Conservation (phyloP, 2,797 vertebrate genomes). For the Oreortyx pictus region DNA sequence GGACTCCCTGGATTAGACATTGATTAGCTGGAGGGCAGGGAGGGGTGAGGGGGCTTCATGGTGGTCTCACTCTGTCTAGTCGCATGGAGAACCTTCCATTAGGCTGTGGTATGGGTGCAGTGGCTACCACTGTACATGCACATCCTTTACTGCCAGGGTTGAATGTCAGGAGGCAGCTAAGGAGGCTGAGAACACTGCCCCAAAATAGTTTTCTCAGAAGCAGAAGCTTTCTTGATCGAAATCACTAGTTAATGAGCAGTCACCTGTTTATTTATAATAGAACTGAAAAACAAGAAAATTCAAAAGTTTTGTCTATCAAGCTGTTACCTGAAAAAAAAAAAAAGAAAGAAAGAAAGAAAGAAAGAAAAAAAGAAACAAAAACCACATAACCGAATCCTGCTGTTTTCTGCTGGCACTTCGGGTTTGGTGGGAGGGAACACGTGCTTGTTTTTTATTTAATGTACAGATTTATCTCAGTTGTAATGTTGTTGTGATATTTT, state of each 20-base stretch:
- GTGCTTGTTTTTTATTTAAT: background rate
- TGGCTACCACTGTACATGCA: rapidly evolving
- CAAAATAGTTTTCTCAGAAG: background rate
- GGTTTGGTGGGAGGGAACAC: background rate
- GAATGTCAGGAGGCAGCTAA: rapidly evolving
- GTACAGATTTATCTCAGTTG: background rate
- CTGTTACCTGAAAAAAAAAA: background rate
- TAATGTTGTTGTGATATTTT: background rate
- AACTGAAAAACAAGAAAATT: background rate
- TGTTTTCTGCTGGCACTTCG: background rate
- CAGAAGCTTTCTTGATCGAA: background rate
- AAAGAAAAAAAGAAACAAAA: background rate
- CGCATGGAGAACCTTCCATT: rapidly evolving
- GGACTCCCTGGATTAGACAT: too few species aligned
- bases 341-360: background rate
- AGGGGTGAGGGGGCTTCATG: rapidly evolving
- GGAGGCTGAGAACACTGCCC: background rate
- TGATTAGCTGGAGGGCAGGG: background rate
- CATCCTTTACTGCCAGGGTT: rapidly evolving
- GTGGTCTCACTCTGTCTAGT: background rate
- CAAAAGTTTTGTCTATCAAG: background rate
- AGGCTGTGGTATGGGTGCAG: background rate
- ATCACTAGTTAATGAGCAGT: background rate
- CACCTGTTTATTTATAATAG: background rate
- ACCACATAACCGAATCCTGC: background rate